Base-by-base conservation (phyloP, 2,797 vertebrate species). In the Acipenser ruthenus region DNA sequence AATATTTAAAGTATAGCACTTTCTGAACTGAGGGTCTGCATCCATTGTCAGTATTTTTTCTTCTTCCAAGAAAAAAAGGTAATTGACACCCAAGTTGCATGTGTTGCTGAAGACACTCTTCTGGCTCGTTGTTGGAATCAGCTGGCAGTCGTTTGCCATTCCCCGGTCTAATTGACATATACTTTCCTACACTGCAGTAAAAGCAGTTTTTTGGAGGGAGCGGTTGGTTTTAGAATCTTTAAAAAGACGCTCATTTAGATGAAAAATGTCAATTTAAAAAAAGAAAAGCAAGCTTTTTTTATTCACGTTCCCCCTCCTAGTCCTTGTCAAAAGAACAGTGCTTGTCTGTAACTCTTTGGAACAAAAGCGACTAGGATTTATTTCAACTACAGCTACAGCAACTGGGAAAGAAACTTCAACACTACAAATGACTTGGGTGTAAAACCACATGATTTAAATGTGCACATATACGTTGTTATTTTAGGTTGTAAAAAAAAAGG, bases 11-110 rank as follows among this genome's bases (percentile, higher is more conserved):
- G 37, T 37, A 4, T 37, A 37, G 37, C 37, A 37, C 37, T 37
- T 37, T 37, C 37, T 37, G 37, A 37, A 37, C 37, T 4, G 37
- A 37, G 37, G 37, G 37, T 37, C 37, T 5, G 4, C 37, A 37
- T 37, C 37, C 37, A 37, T 37, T 37, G 37, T 37, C 37, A 37
- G 37, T 37, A 37, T 37, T 37, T 18, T 37, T 37, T 37, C 23
- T 37, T 37, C 23, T 83, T 77, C 77, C 80, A 83, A 37, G 23
- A 76, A 80, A 64, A 71, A 71, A 68, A 73, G 37, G 63, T 72
- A 67, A 76, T 72, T 76, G 55, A 69, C 71, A 67, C 72, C 72
- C 68, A 76, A 72, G 13, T 64, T 75, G 65, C 72, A 15, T 62
- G 53, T 59, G 18, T 1, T 65, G 69, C 55, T 58, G 55, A 12